A percentile compares a stretch with the other conserved stretches of the same genome.
Evolutionary conservation across 2,797 vertebrate species (phyloP).

Genomic region (Luscinia megarhynchos): DNA sequence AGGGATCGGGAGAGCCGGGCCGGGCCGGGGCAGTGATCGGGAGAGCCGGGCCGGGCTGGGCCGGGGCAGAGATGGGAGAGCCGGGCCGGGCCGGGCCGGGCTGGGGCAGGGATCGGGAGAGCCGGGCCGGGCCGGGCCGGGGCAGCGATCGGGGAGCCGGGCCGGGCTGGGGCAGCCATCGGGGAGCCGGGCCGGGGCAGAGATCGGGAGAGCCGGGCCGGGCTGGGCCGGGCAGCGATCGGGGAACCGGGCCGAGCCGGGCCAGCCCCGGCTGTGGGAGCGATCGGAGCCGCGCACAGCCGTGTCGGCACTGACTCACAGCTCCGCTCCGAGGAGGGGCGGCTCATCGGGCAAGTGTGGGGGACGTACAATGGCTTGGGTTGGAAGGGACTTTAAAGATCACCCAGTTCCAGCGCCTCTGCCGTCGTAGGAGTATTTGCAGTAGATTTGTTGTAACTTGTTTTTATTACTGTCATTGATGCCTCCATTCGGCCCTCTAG

Average conservation of each 20-base stretch:
- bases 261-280: not conserved
- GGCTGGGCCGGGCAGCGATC: not conserved
- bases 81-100: not conserved
- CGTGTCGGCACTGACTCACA: rapidly evolving
- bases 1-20: not conserved
- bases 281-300: too few species aligned
- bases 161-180: too few species aligned
- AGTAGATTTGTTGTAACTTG: not conserved
- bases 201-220: rapidly evolving
- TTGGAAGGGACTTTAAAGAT: not conserved
- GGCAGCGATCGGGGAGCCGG: too few species aligned
- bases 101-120: too few species aligned
- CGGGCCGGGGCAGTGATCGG: not conserved
- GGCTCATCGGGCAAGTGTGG: not conserved
- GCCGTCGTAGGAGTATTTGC: rapidly evolving
- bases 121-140: not conserved
- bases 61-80: not conserved
- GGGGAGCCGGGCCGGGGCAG: not conserved
- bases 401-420: not conserved
- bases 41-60: not conserved
- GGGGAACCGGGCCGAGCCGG: not conserved
- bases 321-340: not conserved
- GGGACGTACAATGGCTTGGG: not conserved
- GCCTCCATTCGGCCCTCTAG: too few species aligned
- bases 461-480: rapidly evolving